These are phyloP conservation scores for Enteromius anoplus DNA, from an alignment of 2,797 vertebrate species.

Conservation along the genomic window DNA sequence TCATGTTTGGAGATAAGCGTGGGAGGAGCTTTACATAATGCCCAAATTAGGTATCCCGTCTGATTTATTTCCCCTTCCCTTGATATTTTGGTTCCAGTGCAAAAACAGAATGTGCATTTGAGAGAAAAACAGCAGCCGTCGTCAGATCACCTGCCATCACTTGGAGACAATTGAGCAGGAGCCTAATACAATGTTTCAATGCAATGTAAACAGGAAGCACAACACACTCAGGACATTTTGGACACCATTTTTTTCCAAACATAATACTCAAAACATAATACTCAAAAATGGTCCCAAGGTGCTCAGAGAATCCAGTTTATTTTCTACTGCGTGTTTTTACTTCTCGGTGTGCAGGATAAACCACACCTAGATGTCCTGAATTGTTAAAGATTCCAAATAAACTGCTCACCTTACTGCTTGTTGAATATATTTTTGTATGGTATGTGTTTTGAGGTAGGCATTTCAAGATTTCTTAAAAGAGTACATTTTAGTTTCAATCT, in stretches of 20 bases:
- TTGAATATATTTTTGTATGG: conserved; percentile 1
- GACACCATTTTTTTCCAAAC: not conserved
- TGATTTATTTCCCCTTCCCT: not conserved
- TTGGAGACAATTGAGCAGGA: not conserved
- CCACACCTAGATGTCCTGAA: conserved; percentile 36
- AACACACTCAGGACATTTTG: conserved; percentile 50
- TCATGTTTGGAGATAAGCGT: not conserved
- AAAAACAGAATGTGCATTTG: conserved; percentile 24
- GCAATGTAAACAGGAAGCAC: conserved; percentile 25
- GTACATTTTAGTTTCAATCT: not conserved
- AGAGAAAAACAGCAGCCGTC: not conserved
- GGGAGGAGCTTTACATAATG: conserved; percentile 23
- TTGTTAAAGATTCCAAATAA: conserved; percentile 53
- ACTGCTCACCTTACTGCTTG: conserved; percentile 31
- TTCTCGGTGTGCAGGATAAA: conserved; percentile 33
- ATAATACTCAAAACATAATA: not conserved
- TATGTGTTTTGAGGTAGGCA: conserved; percentile 6
- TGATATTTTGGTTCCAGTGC: conserved; percentile 39
- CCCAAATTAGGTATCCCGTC: conserved; percentile 39
- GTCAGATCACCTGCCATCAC: conserved; percentile 18
- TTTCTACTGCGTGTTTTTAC: conserved; percentile 25
- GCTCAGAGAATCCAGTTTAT: conserved; percentile 13
- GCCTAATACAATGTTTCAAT: conserved; percentile 17
- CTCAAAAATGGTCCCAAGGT: not conserved
- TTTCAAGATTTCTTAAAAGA: not conserved